Evolutionary conservation across 2,888 invertebrate species (phyloP).

Genomic region (Elmis aenea): DNA sequence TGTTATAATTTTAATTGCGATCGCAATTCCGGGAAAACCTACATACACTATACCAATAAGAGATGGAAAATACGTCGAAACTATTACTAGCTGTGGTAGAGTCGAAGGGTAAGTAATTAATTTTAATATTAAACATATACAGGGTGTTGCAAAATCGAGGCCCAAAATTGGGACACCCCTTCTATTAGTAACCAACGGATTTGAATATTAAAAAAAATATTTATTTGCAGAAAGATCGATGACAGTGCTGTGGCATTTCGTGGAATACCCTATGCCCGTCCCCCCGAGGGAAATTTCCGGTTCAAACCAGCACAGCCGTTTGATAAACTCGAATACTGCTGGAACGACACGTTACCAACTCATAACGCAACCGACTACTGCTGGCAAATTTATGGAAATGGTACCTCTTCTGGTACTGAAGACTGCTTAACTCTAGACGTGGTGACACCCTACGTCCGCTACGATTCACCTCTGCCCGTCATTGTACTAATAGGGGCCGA

Average conservation of each 20-base stretch:
- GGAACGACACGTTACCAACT: conserved; percentile 64
- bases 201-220: conserved; percentile 8
- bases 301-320: conserved; percentile 67
- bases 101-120: conserved; percentile 63
- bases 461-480: conserved; percentile 74
- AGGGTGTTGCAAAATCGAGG: too few relatives aligned
- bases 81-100: conserved; percentile 71
- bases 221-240: conserved; percentile 57
- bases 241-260: conserved; percentile 76
- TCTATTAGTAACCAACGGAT: too few relatives aligned
- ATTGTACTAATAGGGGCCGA: conserved; percentile 79
- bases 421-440: conserved; percentile 81
- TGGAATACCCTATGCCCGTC: conserved; percentile 75
- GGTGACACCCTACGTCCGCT: conserved; percentile 74
- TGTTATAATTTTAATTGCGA: conserved; percentile 59
- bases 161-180: too few relatives aligned
- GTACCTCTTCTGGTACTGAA: conserved; percentile 65
- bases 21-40: conserved; percentile 55
- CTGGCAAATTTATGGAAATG: conserved; percentile 64
- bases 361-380: conserved; percentile 66
- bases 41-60: conserved; percentile 59
- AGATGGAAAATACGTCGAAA: conserved; percentile 67
- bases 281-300: conserved; percentile 63
- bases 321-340: conserved; percentile 65
- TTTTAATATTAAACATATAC: not conserved